Base-by-base conservation (phyloP, 2,113 vertebrate species). In the Geococcyx californianus region DNA sequence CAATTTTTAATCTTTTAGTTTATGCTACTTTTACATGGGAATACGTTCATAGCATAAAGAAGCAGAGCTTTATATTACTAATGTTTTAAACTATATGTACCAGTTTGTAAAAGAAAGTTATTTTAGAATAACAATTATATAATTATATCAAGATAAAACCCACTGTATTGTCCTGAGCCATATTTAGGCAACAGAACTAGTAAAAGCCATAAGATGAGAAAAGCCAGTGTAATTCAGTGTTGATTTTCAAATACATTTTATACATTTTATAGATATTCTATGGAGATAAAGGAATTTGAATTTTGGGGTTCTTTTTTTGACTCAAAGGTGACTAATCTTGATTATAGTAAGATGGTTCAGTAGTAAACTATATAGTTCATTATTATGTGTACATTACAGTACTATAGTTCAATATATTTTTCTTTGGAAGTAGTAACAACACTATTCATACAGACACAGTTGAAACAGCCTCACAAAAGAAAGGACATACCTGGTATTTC, bases 401-500 rank as follows among this genome's bases (percentile, higher is more conserved):
- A 38, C 54, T 38, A 33, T 7, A 55, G n/a, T 63, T 77, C 1
- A 76, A 33, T 74, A 33, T 7, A 47, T 47, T 87, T 68, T 40
- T 79, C 59, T 82, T 84, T 20, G 55, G 4, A 86, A 70, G 45
- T 12, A 34, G 24, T 70, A 92, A 49, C 24, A 76, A 49, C 7
- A 12, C 8, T 67, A 15, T 70, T 89, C 36, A 44, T 47, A 33
- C 33, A n/a, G 76, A 26, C 18, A 44, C 15, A 40, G 4, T 11
- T 69, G 40, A 80, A 92, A 81, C 7, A 69, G 52, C 31, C 59
- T 72, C 58, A 90, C 28, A 74, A 95, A 91, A 93, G 74, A 51
- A 70, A 56, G 29, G 7, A 90, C 93, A 16, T 98, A 99, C 99
- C 99, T 97, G 99, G 99, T 97, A 99, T 99, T 98, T 99, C 99